Evolutionary conservation across 2,113 vertebrate species (phyloP).

Genomic region (Tiliqua scincoides): DNA sequence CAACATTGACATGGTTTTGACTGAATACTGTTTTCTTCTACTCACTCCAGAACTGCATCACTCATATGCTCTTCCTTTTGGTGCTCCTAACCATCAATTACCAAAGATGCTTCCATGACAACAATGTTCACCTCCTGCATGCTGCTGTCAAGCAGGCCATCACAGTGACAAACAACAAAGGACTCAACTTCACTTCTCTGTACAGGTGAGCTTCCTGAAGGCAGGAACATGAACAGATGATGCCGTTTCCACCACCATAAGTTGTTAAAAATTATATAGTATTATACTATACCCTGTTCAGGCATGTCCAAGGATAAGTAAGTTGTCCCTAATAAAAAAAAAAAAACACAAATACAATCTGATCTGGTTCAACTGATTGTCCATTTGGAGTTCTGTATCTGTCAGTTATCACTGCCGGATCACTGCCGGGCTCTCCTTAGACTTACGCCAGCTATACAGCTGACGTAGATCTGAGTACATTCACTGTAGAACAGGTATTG

Average conservation of each 20-base stretch:
- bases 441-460: no score
- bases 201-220: conserved; percentile 50
- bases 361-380: background rate
- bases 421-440: no score
- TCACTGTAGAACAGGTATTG: background rate
- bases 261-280: background rate
- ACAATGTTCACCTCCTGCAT: conserved; percentile 70
- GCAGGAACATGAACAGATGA: background rate
- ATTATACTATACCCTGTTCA: no score
- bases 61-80: conserved; percentile 78
- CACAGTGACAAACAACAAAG: conserved; percentile 44
- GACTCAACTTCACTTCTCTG: conserved; percentile 67
- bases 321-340: background rate
- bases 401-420: background rate
- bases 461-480: no score
- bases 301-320: background rate
- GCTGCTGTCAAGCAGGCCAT: conserved; percentile 63
- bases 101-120: conserved; percentile 70
- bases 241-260: background rate
- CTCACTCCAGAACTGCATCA: conserved; percentile 70
- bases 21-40: background rate
- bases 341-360: background rate
- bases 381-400: background rate
- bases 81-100: conserved; percentile 83
- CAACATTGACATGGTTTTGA: background rate